phyloP scores from a whole-genome alignment of 2,888 invertebrate genomes.

The Plebejus anna region DNA sequence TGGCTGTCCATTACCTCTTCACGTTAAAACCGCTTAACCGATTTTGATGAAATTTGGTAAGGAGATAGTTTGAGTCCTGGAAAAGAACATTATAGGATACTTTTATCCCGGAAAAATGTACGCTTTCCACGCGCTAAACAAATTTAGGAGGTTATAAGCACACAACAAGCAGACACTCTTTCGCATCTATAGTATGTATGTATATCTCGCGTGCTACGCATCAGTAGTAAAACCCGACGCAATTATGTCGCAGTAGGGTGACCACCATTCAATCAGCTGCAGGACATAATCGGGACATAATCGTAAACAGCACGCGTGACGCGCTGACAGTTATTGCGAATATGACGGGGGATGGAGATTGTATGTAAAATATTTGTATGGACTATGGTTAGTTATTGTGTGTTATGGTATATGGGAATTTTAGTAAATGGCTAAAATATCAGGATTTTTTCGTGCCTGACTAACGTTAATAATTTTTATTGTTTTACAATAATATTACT shows the following conservation, averaged over 20 bases:
- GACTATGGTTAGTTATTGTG: slow-evolving; percentile 33
- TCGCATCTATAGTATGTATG: not conserved
- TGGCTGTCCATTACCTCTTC: too few relatives aligned
- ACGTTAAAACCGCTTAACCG: not conserved
- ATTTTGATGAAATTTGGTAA: not conserved
- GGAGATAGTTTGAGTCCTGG: too few relatives aligned
- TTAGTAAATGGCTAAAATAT: not conserved
- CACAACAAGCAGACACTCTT: too few relatives aligned
- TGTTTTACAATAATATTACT: too few relatives aligned
- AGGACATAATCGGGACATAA: slow-evolving; percentile 72
- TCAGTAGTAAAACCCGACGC: slow-evolving; percentile 33
- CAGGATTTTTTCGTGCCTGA: not conserved
- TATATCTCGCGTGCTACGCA: slow-evolving; percentile 29
- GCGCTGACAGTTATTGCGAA: slow-evolving; percentile 59
- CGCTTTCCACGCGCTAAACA: too few relatives aligned
- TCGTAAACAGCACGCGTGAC: slow-evolving; percentile 67
- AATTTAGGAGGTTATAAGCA: too few relatives aligned
- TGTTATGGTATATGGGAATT: not conserved
- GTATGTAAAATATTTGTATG: slow-evolving; percentile 43
- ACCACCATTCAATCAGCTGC: slow-evolving; percentile 74
- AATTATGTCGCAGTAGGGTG: slow-evolving; percentile 51
- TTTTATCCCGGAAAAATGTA: not conserved
- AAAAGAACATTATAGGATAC: not conserved
- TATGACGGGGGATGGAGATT: slow-evolving; percentile 58
- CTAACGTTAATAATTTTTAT: too few relatives aligned